phyloP scores from a whole-genome alignment of 2,888 invertebrate genomes.

The Athrips mouffetella region DNA sequence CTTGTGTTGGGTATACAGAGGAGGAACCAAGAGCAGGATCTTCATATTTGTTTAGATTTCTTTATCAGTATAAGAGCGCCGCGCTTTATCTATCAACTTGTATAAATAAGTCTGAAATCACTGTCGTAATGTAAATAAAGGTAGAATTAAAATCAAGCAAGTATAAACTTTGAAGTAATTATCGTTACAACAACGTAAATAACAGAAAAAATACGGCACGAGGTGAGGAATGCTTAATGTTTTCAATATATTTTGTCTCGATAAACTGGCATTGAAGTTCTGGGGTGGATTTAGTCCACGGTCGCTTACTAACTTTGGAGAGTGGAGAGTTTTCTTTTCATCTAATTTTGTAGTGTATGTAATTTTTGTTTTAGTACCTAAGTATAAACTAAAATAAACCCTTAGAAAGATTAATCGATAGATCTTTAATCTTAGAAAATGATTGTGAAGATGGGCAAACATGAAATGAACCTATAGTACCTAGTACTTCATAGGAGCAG shows the following conservation, averaged over 20 bases:
- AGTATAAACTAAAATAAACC: too few species aligned
- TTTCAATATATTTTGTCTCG: slow-evolving; percentile 27
- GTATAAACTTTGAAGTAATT: slow-evolving; percentile 58
- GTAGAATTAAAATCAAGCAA: slow-evolving; percentile 61
- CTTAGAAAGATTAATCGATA: too few species aligned
- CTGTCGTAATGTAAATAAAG: slow-evolving; percentile 62
- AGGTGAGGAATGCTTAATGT: slow-evolving; percentile 32
- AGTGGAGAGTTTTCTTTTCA: background rate
- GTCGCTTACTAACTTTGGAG: too few species aligned
- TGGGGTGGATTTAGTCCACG: slow-evolving; percentile 19
- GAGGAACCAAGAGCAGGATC: slow-evolving; percentile 47
- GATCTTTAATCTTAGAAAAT: too few species aligned
- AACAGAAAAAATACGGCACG: slow-evolving; percentile 41
- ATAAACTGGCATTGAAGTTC: slow-evolving; percentile 20
- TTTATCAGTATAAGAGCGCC: slow-evolving; percentile 62
- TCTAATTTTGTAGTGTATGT: background rate
- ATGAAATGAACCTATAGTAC: too few species aligned
- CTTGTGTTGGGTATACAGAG: slow-evolving; percentile 62
- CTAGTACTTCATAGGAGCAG: too few species aligned
- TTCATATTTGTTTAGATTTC: slow-evolving; percentile 63
- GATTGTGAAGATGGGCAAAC: too few species aligned
- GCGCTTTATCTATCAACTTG: slow-evolving; percentile 68
- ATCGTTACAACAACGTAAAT: slow-evolving; percentile 50
- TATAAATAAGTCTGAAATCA: slow-evolving; percentile 61
- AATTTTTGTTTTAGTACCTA: too few species aligned